Evolutionary conservation across 2,888 invertebrate genomes (phyloP).

Genomic region (Pachydiplax longipennis): DNA sequence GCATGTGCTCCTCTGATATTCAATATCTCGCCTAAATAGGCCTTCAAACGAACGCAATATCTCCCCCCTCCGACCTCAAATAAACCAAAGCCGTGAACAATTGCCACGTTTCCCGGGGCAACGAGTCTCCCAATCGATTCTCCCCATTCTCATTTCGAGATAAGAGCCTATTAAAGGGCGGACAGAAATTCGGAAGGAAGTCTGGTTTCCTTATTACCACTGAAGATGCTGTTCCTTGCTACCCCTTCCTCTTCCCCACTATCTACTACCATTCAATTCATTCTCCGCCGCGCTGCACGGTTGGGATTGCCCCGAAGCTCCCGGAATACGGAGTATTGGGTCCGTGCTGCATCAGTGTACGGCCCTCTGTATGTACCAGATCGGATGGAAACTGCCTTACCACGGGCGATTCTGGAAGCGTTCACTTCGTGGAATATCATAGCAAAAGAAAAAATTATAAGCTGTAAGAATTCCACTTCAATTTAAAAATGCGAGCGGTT

Average conservation of each 20-base stretch:
- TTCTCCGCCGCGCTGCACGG: neutral
- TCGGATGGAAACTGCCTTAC: no score
- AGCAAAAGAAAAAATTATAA: no score
- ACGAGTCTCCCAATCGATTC: neutral
- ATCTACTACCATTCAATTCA: neutral
- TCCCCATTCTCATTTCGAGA: neutral
- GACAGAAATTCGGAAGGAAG: neutral
- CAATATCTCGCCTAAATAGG: neutral
- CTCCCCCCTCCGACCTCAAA: neutral
- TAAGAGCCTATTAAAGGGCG: neutral
- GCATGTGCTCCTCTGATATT: neutral
- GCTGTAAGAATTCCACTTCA: no score
- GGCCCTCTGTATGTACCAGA: no score
- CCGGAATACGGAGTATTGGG: no score
- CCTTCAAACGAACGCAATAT: neutral
- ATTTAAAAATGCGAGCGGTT: no score
- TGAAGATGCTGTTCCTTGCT: neutral
- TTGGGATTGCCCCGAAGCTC: no score
- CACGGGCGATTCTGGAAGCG: no score
- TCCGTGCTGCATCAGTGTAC: no score
- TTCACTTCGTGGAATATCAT: no score
- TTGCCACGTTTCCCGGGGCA: neutral
- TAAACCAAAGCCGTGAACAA: neutral
- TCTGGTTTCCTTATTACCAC: neutral
- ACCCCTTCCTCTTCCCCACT: neutral